A percentile compares a stretch with the other conserved stretches of the same genome.
Conservation (phyloP, 2,113 vertebrate genomes). For the Pachycephala philippinensis region DNA sequence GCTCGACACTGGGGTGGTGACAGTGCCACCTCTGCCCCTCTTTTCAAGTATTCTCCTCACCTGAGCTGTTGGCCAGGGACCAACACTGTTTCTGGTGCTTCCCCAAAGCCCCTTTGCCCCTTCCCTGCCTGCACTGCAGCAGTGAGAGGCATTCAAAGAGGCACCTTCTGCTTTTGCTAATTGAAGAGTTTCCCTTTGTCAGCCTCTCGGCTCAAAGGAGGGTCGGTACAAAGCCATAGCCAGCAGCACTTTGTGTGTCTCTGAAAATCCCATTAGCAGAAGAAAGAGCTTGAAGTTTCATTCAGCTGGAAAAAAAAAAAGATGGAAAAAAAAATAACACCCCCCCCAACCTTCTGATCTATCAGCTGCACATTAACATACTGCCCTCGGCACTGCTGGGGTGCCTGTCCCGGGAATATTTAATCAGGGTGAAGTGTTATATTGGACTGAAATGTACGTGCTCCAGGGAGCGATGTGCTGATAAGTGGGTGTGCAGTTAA, state of each 20-base stretch:
- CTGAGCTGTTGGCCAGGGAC: background rate
- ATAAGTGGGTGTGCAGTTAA: background rate
- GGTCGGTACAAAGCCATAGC: conserved; percentile 46
- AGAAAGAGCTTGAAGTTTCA: conserved; percentile 63
- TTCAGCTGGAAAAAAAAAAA: background rate
- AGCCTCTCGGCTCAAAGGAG: conserved; percentile 22
- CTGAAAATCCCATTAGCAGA: conserved; percentile 68
- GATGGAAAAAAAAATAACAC: background rate
- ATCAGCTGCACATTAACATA: conserved; percentile 23
- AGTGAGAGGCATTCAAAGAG: background rate
- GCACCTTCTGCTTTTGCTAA: conserved; percentile 53
- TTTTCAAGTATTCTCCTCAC: background rate
- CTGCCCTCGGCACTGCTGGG: background rate
- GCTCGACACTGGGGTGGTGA: background rate
- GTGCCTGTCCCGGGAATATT: background rate
- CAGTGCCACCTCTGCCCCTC: background rate
- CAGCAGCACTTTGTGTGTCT: conserved; percentile 60
- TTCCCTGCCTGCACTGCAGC: background rate
- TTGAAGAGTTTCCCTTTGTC: conserved; percentile 62
- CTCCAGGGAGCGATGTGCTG: background rate
- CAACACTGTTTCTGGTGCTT: background rate
- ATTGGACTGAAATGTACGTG: conserved; percentile 1
- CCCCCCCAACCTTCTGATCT: background rate
- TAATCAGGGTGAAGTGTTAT: conserved; percentile 12
- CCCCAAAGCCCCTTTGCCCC: background rate